Evolutionary conservation across 1,140 invertebrate species (phyloP), one percentile per base, ranked within the genome.

Genomic region (Gryon sp.): DNA sequence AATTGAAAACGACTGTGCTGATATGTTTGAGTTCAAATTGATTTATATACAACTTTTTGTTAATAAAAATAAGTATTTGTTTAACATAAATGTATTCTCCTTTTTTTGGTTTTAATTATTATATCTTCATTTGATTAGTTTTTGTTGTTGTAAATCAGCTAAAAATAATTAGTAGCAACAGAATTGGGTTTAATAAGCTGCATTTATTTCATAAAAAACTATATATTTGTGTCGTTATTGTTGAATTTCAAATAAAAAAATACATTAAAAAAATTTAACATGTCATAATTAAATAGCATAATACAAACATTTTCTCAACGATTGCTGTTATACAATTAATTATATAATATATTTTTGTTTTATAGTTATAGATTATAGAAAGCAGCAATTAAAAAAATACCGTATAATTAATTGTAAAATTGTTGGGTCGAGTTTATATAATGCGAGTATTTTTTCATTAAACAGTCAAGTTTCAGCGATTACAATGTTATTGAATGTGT

Each of bases 221-320:
- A 22, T 9, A 20, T 18, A 36, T 19, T 50, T 60, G n/a, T 55
- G 60, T 70, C 55, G 30, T 59, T 34, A 53, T 26, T 50, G 26
- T 63, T 50, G n/a, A n/a, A n/a, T n/a, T n/a, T n/a, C n/a, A n/a
- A n/a, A n/a, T 65, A 30, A 52, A 57, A 63, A 20, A 41, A 65
- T 53, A 57, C 41, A 69, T 69, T 53, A 72, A 59, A 50, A 50
- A 7, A 5, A 62, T 45, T 52, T 36, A 65, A 57, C n/a, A n/a
- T n/a, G n/a, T n/a, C 69, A 65, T 50, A 73, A 72, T 72, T 48
- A 62, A 62, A 62, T 45, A 60, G 20, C 48, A 30, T 32, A 15
- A 24, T 57, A 60, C 52, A 74, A 53, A 65, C 53, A 30, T 52
- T 74, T 66, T 40, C 63, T 73, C 7, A 50, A 41, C 16, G 68